Base-by-base conservation (phyloP, 2,888 invertebrate genomes). In the Blastobasis lacticolella region DNA sequence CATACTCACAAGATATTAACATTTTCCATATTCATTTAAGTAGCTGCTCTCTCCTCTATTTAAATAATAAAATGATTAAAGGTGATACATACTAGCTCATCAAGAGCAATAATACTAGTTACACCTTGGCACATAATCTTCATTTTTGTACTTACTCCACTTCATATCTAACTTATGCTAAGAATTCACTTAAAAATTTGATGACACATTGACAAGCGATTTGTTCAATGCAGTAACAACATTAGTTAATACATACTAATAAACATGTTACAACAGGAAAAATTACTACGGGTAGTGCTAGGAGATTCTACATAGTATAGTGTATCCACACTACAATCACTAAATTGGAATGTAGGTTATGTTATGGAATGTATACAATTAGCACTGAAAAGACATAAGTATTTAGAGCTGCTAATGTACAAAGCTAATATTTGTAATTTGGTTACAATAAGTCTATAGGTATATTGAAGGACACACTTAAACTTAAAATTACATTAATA, bases 61-160 rank as follows among this genome's bases (percentile, higher is more conserved):
- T 23, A 23, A 23, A 23, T 23, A 23, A 23, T 2, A 23, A 23
- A 23, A 23, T 23, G 23, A 23, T 23, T 23, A 23, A 23, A 23
- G 23, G 23, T 23, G 23, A 23, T 23, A 23, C 23, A 23, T 23
- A 23, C 23, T 23, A 23, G 23, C 23, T 23, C 23, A 23, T 23
- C 23, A 23, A 23, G 23, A 23, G 23, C 23, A 45, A 23, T 10
- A 49, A 48, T 44, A 49, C 43, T 49, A 38, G 10, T 40, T 48
- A 45, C n/a, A 44, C 9, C 44, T 54, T 54, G 54, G 54, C 54
- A 54, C 54, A 48, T 38, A 51, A 49, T 48, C 45, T 38, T 54
- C 37, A 45, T 50, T 48, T 54, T 54, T 54, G 54, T 54, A 54
- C 54, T 54, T 49, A 49, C 49, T 43, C 43, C 49, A 43, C 10